Percentiles rank a stretch among this genome's conserved stretches.
phyloP scores from a whole-genome alignment of 2,797 vertebrate species.

The Sebastes variabilis region DNA sequence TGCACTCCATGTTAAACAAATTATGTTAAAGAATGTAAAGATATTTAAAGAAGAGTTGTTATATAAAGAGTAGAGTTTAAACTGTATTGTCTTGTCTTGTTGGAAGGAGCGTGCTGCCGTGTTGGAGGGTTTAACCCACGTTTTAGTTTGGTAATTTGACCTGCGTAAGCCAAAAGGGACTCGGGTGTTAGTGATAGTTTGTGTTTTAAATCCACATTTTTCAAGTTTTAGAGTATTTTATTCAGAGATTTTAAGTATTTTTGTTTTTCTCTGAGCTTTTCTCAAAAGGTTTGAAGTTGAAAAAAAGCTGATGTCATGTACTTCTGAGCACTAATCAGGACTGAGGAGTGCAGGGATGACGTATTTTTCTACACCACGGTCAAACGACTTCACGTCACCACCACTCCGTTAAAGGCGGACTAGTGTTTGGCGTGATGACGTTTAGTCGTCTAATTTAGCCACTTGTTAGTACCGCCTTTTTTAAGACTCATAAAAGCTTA shows the following conservation, averaged over 20 bases:
- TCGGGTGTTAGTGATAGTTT: no score
- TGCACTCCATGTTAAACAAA: slow-evolving; percentile 11
- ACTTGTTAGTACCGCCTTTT: no score
- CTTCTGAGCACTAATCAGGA: no score
- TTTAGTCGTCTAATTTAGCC: no score
- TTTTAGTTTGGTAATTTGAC: neutral
- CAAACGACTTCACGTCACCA: no score
- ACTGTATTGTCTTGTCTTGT: neutral
- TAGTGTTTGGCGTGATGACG: no score
- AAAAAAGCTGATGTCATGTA: no score
- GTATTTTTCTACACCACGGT: no score
- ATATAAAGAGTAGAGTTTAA: slow-evolving; percentile 14
- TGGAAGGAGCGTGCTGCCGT: neutral
- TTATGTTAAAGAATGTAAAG: slow-evolving; percentile 21
- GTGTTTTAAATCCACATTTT: neutral
- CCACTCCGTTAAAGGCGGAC: no score
- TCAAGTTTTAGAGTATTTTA: neutral
- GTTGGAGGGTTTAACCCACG: neutral
- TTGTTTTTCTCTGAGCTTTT: neutral
- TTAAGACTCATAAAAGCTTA: no score
- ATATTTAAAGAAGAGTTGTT: slow-evolving; percentile 18
- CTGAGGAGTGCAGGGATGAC: accelerated
- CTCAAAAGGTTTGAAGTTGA: accelerated
- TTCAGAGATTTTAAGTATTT: neutral
- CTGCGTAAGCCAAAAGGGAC: neutral